These are phyloP conservation scores for Sminthopsis crassicaudata DNA, from an alignment of 2,113 vertebrate species.

Conservation along the genomic window DNA sequence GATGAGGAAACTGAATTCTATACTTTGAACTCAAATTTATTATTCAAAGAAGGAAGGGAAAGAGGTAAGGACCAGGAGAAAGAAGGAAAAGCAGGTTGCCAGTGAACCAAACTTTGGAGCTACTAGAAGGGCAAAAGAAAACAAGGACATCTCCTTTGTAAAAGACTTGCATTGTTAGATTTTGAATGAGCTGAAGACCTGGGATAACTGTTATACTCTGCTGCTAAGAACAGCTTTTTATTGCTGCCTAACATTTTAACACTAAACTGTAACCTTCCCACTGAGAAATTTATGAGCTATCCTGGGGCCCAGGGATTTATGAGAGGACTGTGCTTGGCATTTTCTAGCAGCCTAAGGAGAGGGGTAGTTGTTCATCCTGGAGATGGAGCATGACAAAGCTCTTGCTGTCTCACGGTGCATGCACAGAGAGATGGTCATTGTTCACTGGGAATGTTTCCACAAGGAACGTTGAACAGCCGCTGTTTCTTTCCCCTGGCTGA, in stretches of 20 bases:
- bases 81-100: not conserved
- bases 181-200: not conserved
- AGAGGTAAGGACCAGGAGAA: not conserved
- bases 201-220: not conserved
- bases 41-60: not conserved
- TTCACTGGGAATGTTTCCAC: not conserved
- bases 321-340: constrained; percentile 50
- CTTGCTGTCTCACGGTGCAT: constrained; percentile 38
- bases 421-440: not conserved
- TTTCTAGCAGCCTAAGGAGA: constrained; percentile 20
- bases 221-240: constrained; percentile 32
- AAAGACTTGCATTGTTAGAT: not conserved
- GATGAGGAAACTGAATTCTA: not conserved
- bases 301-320: constrained; percentile 42
- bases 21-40: not conserved
- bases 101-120: not conserved
- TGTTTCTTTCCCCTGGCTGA: not conserved
- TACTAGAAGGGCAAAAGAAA: not conserved
- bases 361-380: constrained; percentile 44
- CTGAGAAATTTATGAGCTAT: constrained; percentile 21
- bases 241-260: constrained; percentile 35
- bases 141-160: not conserved
- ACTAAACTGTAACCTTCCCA: constrained; percentile 21
- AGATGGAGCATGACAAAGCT: constrained; percentile 36
- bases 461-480: accelerated